Percentiles rank a stretch among this genome's conserved stretches.
These are phyloP conservation scores for Xanthostigma xanthostigma DNA, from an alignment of 2,888 invertebrate species.

Conservation along the genomic window DNA sequence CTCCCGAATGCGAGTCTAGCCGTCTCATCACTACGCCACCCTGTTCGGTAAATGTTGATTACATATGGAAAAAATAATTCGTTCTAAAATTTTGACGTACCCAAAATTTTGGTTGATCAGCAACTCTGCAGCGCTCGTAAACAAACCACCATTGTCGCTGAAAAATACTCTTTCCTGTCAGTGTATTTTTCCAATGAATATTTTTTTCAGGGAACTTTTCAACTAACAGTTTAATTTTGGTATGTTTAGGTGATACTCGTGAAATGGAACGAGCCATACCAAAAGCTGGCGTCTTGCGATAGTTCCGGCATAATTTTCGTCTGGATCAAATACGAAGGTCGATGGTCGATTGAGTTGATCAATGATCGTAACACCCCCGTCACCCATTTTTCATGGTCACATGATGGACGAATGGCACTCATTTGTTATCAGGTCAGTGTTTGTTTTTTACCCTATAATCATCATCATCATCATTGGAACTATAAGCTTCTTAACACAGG, in stretches of 20 bases:
- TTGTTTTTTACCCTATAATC: background rate
- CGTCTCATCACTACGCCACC: too few species aligned
- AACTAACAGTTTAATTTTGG: background rate
- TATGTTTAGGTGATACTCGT: constrained; percentile 70
- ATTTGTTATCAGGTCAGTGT: constrained; percentile 80
- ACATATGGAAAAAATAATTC: too few species aligned
- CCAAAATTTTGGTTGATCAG: too few species aligned
- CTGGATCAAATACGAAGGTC: constrained; percentile 97
- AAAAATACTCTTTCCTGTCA: background rate
- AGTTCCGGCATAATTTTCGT: constrained; percentile 96
- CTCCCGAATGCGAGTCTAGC: too few species aligned
- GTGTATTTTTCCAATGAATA: background rate
- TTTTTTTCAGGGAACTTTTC: background rate
- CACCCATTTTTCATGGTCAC: constrained; percentile 97
- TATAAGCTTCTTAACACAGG: too few species aligned
- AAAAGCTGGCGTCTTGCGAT: constrained; percentile 95
- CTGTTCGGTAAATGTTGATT: too few species aligned
- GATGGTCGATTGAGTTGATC: constrained; percentile 98
- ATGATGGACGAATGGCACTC: constrained; percentile 94
- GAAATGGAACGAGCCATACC: constrained; percentile 97
- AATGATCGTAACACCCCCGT: constrained; percentile 96
- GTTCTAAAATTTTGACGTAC: too few species aligned
- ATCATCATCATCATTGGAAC: too few species aligned
- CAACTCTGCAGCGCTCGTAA: too few species aligned
- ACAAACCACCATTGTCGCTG: too few species aligned